Percentiles rank a stretch among this genome's conserved stretches.
Conservation (phyloP, 2,797 vertebrate genomes). For the Eleutherodactylus coqui region DNA sequence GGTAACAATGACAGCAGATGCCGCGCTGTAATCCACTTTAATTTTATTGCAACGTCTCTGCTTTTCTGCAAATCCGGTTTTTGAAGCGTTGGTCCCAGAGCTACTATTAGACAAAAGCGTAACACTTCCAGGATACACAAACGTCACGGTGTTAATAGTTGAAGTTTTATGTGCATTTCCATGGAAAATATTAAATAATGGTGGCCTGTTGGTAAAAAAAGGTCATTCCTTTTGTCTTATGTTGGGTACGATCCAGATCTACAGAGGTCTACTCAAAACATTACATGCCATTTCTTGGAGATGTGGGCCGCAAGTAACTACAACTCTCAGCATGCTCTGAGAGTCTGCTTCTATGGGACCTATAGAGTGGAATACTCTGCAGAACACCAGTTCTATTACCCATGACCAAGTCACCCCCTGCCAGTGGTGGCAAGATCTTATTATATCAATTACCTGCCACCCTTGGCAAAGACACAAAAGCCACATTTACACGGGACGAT, state of each 20-base stretch:
- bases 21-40: slow-evolving; percentile 47
- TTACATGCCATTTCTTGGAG: not conserved
- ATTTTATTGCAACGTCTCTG: slow-evolving; percentile 52
- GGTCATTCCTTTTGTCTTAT: not conserved
- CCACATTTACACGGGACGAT: too few species aligned
- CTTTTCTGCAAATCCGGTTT: slow-evolving; percentile 41
- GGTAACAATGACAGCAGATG: slow-evolving; percentile 58
- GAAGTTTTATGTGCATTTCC: not conserved
- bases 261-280: not conserved
- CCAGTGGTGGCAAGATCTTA: too few species aligned
- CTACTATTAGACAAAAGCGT: slow-evolving; percentile 20
- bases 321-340: too few species aligned
- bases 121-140: slow-evolving; percentile 6
- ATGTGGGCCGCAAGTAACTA: too few species aligned
- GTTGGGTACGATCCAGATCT: not conserved
- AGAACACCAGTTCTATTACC: too few species aligned
- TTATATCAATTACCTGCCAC: too few species aligned
- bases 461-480: too few species aligned
- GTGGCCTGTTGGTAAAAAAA: not conserved
- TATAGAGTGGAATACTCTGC: too few species aligned
- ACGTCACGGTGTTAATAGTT: not conserved
- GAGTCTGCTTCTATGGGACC: too few species aligned
- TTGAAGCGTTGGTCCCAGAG: slow-evolving; percentile 18
- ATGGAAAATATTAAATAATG: not conserved
- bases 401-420: too few species aligned